Base-by-base conservation (phyloP, 2,888 invertebrate genomes). In the Lypha dubia region DNA sequence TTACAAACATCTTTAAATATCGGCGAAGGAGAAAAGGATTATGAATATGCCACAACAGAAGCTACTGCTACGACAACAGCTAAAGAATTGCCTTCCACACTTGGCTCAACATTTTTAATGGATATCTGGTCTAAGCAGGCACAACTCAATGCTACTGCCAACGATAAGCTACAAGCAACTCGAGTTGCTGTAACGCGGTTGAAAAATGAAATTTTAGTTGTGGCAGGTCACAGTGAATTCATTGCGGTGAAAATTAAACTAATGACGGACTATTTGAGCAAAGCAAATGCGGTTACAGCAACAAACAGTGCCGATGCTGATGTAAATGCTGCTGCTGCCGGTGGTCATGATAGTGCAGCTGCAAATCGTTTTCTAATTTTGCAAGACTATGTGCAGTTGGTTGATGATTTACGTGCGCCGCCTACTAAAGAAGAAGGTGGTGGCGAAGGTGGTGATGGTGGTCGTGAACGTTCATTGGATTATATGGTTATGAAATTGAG, bases 141-240 rank as follows among this genome's bases (percentile, higher is more conserved):
- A 0, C 76, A 87, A 35, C 84, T 86, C 11, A 86, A 76, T 13
- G 63, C 62, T n/a, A 35, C 74, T 5, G 86, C 89, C 1, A 35
- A 86, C 22, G 65, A 74, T 20, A 86, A 86, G 58, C 58, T 90
- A 35, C 46, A 75, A 51, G 81, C 83, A 6, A 88, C 86, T 4
- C 74, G 73, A 22, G 35, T 38, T 0, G 85, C 84, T 9, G 80
- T 90, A 11, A 83, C 86, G 7, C 76, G 86, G 38, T 73, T 90
- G 6, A 88, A 88, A 56, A 24, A 58, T 32, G 90, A 89, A 74
- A 74, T 90, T 13, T 58, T 86, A 0, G 87, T 87, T 2, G 68
- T 90, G 28, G 88, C 87, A 58, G 90, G 87, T 22, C 87, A 89
- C n/a, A 90, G 89, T 76, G 84, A 88, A 35, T 87, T 83, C 9